A percentile compares a stretch with the other conserved stretches of the same genome.
Evolutionary conservation across 2,888 invertebrate species (phyloP).

Genomic region (Oligia fasciuncula): DNA sequence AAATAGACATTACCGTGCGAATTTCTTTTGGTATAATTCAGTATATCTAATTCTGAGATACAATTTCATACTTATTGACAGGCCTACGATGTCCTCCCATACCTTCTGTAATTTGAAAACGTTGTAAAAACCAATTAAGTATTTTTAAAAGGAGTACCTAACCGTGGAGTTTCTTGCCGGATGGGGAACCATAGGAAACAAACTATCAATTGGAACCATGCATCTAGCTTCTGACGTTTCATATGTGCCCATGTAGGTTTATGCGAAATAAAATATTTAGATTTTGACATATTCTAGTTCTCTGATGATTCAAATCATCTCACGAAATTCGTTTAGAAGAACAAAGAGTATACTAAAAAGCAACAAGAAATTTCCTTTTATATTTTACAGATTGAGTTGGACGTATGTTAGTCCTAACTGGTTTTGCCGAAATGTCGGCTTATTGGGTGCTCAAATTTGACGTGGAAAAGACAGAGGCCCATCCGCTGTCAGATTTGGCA

Average conservation of each 20-base stretch:
- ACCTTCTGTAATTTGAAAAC: no score
- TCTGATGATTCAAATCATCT: constrained; percentile 20
- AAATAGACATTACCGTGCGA: not conserved
- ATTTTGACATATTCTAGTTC: not conserved
- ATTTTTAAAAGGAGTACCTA: no score
- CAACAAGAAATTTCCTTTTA: constrained; percentile 47
- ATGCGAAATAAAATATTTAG: no score
- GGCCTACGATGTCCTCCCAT: no score
- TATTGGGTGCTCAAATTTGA: constrained; percentile 80
- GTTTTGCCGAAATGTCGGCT: constrained; percentile 75
- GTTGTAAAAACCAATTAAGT: no score
- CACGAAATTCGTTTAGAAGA: constrained; percentile 18
- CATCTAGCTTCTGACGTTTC: no score
- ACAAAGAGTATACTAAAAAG: constrained; percentile 34
- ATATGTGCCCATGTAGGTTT: no score
- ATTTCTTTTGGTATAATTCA: not conserved
- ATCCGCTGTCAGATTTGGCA: constrained; percentile 78
- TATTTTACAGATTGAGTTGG: constrained; percentile 72
- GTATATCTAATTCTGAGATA: not conserved
- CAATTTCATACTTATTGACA: not conserved
- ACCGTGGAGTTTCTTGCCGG: no score
- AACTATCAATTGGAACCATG: no score
- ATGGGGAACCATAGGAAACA: no score
- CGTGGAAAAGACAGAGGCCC: constrained; percentile 80
- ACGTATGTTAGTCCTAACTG: constrained; percentile 73